Percentiles rank a stretch among this genome's conserved stretches.
These are phyloP conservation scores for Grantiella picta DNA, from an alignment of 2,113 vertebrate species.

Conservation along the genomic window DNA sequence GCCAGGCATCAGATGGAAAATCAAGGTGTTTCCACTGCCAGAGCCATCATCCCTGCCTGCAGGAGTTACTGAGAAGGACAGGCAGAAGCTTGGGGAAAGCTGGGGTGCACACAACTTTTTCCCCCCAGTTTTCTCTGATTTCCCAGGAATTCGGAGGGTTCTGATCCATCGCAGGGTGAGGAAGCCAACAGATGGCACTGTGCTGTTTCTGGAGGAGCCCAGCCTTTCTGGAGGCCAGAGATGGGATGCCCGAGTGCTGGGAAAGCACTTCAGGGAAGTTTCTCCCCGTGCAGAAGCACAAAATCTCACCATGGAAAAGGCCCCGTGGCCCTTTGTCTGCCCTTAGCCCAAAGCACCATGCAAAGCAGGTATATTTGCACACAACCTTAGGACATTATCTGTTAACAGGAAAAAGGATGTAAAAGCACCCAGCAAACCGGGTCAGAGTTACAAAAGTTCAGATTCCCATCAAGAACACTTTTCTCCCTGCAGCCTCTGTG, in stretches of 20 bases:
- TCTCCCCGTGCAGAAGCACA: background rate
- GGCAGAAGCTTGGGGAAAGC: background rate
- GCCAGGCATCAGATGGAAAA: background rate
- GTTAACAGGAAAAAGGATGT: background rate
- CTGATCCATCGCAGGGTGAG: background rate
- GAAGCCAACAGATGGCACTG: constrained; percentile 64
- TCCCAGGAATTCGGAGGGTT: background rate
- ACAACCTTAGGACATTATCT: fast-evolving
- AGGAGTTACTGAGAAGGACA: background rate
- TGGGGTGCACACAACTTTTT: fast-evolving
- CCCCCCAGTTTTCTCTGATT: fast-evolving
- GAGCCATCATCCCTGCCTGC: background rate
- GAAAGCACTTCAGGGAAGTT: background rate
- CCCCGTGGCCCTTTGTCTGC: fast-evolving
- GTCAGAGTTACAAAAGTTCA: background rate
- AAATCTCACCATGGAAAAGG: background rate
- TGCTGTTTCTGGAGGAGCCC: constrained; percentile 49
- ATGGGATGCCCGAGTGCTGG: background rate
- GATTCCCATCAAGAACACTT: background rate
- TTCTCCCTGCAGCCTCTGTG: background rate
- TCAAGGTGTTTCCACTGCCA: background rate
- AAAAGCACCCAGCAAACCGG: background rate
- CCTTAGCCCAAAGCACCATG: background rate
- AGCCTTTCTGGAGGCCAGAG: background rate
- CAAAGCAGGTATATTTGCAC: fast-evolving